Conservation (phyloP, 2,113 vertebrate genomes). For the Menidia beryllina region DNA sequence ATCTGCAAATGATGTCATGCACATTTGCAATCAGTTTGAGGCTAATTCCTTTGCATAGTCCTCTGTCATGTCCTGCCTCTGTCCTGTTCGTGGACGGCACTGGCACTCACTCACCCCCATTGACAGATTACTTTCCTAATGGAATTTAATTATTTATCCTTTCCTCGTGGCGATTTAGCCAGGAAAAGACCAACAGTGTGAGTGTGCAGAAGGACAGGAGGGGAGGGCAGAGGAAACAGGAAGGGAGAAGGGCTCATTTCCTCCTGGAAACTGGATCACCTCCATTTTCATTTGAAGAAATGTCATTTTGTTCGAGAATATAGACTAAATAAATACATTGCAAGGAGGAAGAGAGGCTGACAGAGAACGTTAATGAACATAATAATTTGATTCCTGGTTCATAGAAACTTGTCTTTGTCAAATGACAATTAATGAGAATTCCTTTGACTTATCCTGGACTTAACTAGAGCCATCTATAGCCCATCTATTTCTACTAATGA, state of each 20-base stretch:
- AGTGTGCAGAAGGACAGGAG: slow-evolving; percentile 53
- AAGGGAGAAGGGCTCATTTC: slow-evolving; percentile 61
- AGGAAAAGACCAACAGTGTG: slow-evolving; percentile 80
- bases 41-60: slow-evolving; percentile 17
- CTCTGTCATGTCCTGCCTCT: slow-evolving; percentile 35
- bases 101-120: slow-evolving; percentile 81
- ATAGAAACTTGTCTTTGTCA: not conserved
- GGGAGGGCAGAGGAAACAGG: slow-evolving; percentile 14
- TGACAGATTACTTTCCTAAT: slow-evolving; percentile 88
- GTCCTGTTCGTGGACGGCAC: slow-evolving; percentile 61
- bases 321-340: slow-evolving; percentile 12
- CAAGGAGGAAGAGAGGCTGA: slow-evolving; percentile 12
- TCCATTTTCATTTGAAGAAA: slow-evolving; percentile 67
- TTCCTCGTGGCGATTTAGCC: slow-evolving; percentile 81
- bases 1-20: not conserved
- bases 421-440: no score
- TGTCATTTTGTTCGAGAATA: slow-evolving; percentile 53
- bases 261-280: slow-evolving; percentile 68
- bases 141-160: slow-evolving; percentile 88
- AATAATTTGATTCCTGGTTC: slow-evolving; percentile 7
- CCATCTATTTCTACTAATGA: no score
- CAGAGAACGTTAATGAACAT: slow-evolving; percentile 5
- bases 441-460: not conserved
- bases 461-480: not conserved
- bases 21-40: slow-evolving; percentile 9